Conservation (phyloP, 2,888 invertebrate genomes). For the Eupsilia transversa region DNA sequence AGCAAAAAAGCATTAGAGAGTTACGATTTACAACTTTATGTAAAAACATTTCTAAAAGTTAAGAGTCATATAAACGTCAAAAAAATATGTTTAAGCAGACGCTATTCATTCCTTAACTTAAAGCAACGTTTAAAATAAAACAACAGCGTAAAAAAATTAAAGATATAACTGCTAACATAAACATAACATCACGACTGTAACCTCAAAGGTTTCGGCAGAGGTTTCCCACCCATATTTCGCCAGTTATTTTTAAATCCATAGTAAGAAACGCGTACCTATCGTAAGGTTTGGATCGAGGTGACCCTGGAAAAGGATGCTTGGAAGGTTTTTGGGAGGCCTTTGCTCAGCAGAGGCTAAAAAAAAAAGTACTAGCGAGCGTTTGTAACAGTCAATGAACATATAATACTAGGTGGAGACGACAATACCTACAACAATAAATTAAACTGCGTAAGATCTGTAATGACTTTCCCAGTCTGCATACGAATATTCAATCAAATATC, state of each 20-base stretch:
- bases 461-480: too few relatives aligned
- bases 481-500: too few relatives aligned
- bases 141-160: neutral
- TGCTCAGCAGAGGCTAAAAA: too few relatives aligned
- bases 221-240: neutral
- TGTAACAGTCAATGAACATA: too few relatives aligned
- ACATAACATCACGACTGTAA: neutral
- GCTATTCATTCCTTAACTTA: neutral
- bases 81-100: neutral
- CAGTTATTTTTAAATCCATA: neutral
- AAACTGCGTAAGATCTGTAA: too few relatives aligned
- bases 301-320: too few relatives aligned
- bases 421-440: too few relatives aligned
- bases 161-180: neutral
- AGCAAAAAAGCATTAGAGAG: neutral
- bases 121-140: too few relatives aligned
- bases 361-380: neutral
- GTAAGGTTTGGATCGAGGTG: too few relatives aligned
- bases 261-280: too few relatives aligned
- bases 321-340: too few relatives aligned
- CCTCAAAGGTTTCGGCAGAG: neutral
- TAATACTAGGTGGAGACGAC: too few relatives aligned
- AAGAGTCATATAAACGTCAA: neutral
- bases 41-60: neutral
- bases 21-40: neutral